Conservation (phyloP, 2,113 vertebrate genomes). For the Mirounga angustirostris region DNA sequence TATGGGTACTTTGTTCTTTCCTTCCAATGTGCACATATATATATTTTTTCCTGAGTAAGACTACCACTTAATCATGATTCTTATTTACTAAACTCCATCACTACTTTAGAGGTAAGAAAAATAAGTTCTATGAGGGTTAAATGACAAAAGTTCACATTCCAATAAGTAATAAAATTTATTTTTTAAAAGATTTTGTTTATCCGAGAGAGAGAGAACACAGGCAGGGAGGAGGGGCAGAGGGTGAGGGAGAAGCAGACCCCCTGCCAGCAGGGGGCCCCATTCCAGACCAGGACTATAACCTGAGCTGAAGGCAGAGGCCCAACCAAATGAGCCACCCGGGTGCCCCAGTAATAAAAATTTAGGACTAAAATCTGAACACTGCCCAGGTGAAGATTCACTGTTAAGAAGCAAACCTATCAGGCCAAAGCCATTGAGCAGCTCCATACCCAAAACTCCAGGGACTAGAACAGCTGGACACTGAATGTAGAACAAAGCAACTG, state of each 20-base stretch:
- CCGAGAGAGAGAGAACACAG: no score
- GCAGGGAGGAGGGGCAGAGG: no score
- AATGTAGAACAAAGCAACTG: not conserved
- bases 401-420: not conserved
- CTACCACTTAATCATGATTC: not conserved
- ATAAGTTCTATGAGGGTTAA: not conserved
- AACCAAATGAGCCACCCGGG: no score
- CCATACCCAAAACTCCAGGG: not conserved
- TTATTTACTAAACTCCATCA: constrained; percentile 41
- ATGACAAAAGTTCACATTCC: not conserved
- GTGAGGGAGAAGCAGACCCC: no score
- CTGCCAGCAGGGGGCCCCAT: no score
- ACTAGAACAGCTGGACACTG: not conserved
- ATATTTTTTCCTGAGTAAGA: not conserved
- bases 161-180: not conserved
- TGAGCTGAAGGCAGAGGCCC: no score
- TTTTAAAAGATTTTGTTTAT: no score
- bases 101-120: constrained; percentile 32
- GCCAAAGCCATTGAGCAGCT: not conserved
- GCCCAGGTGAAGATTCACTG: not conserved
- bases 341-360: not conserved
- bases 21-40: not conserved
- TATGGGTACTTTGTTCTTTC: not conserved
- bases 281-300: no score
- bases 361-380: not conserved